phyloP scores from a whole-genome alignment of 2,113 vertebrate species.

The Oceanites oceanicus region DNA sequence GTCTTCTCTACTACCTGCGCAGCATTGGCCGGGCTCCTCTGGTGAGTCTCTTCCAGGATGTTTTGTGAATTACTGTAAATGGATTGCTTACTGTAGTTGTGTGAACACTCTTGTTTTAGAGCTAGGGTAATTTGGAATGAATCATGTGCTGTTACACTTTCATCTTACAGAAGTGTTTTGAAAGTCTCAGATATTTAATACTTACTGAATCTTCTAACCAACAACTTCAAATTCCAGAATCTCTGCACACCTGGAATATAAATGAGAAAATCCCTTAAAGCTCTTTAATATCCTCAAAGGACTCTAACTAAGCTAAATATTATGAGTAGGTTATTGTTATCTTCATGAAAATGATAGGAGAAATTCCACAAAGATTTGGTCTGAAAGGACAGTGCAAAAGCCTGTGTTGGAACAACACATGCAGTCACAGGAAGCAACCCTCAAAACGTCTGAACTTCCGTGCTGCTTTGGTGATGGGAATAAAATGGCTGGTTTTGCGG shows the following conservation, averaged over 20 bases:
- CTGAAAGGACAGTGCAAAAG: not conserved
- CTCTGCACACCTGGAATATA: not conserved
- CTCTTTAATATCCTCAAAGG: not conserved
- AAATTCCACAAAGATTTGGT: not conserved
- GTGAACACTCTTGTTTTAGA: not conserved
- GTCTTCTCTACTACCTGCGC: constrained; percentile 85
- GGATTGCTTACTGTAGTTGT: not conserved
- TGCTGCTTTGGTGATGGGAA: not conserved
- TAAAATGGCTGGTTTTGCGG: not conserved
- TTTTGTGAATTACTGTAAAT: not conserved
- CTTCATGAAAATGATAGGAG: not conserved
- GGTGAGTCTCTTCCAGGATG: constrained; percentile 74
- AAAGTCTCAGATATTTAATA: not conserved
- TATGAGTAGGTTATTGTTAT: not conserved
- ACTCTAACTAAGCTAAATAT: not conserved
- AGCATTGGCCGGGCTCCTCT: constrained; percentile 79
- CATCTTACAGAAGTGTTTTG: not conserved
- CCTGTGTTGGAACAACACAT: not conserved
- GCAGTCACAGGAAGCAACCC: not conserved
- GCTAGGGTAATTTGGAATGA: not conserved
- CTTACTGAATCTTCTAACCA: not conserved
- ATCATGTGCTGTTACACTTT: not conserved
- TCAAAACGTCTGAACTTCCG: not conserved
- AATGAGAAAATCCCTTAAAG: not conserved
- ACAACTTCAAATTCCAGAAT: not conserved